Conservation (phyloP, 2,113 vertebrate genomes). For the Prunella fulvescens region DNA sequence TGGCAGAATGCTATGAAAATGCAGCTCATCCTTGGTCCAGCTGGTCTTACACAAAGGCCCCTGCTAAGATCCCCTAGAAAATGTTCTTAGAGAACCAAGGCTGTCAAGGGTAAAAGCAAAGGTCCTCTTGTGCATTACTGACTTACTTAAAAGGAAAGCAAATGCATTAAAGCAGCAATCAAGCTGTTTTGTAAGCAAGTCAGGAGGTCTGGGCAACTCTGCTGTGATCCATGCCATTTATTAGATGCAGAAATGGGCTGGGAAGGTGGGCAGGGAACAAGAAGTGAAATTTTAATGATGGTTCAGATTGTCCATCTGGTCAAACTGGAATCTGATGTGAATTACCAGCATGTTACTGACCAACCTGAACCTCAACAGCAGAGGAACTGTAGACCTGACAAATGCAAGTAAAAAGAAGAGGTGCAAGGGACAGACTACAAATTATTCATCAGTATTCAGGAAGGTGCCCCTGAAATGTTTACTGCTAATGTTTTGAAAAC, state of each 20-base stretch:
- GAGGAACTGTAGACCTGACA: background rate
- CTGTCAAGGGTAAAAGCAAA: background rate
- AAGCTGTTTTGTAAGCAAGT: background rate
- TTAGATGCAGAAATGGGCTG: background rate
- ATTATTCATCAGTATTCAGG: background rate
- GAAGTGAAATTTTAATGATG: background rate
- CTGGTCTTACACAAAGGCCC: background rate
- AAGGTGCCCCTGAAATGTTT: background rate
- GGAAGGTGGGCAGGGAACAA: background rate
- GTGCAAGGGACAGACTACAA: background rate
- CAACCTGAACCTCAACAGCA: background rate
- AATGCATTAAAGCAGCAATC: background rate
- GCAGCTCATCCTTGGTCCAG: background rate
- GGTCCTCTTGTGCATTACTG: background rate
- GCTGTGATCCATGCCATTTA: background rate
- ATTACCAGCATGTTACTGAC: background rate
- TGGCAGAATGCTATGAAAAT: background rate
- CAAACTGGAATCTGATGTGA: background rate
- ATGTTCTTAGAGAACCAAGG: background rate
- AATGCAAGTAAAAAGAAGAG: background rate
- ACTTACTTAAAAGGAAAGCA: background rate
- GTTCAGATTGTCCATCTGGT: background rate
- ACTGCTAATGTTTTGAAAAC: background rate
- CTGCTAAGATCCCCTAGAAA: background rate
- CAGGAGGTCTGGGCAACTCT: background rate